Conservation (phyloP, 2,113 vertebrate species). For the Corythoichthys intestinalis region DNA sequence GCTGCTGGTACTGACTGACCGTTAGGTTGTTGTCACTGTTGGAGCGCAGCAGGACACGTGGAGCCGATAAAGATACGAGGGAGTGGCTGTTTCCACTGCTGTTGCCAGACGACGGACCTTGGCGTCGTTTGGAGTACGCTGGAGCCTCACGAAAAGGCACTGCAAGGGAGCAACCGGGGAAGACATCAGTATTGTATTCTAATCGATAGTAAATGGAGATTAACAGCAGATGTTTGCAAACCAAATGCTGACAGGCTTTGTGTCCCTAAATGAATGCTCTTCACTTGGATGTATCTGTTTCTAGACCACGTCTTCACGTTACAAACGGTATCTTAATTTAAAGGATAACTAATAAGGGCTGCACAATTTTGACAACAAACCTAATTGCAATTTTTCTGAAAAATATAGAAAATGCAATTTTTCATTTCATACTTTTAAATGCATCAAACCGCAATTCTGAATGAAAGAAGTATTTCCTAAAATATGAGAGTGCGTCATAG, state of each 20-base stretch:
- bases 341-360: too few species aligned
- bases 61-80: constrained; percentile 78
- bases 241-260: too few species aligned
- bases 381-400: too few species aligned
- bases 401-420: too few species aligned
- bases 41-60: constrained; percentile 87
- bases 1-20: constrained; percentile 55
- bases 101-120: constrained; percentile 72
- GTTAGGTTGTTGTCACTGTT: constrained; percentile 94
- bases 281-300: background rate
- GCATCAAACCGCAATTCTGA: background rate
- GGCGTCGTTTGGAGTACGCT: constrained; percentile 84
- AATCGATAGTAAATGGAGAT: background rate
- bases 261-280: background rate
- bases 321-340: too few species aligned
- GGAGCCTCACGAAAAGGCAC: constrained; percentile 96
- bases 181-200: background rate
- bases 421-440: too few species aligned
- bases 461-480: background rate
- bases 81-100: constrained; percentile 69
- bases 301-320: too few species aligned
- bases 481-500: too few species aligned
- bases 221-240: background rate
- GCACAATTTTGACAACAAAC: too few species aligned
- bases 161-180: constrained; percentile 37